Base-by-base conservation (phyloP, 1,140 invertebrate genomes). In the Chrysopa pallens region DNA sequence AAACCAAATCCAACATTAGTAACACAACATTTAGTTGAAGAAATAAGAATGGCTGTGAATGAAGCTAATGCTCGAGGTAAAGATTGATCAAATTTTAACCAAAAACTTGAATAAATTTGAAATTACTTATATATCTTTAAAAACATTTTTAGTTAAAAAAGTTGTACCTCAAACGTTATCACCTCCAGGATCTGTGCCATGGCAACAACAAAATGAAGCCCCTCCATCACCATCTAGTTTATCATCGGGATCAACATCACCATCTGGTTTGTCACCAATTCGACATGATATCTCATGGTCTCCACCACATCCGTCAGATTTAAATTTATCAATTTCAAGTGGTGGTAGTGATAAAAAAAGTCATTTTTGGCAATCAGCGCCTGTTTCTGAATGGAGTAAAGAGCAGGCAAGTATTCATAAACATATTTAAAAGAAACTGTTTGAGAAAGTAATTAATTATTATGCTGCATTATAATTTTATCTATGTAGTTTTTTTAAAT, bases 331-430 rank as follows among this genome's bases (percentile, higher is more conserved):
- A 1, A 66, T 63, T 36, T 71, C 59, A 46, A 79, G 76, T 67
- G 67, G 74, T 67, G 61, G 70, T 66, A 69, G 71, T 61, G 68
- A 75, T 58, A 73, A 77, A 58, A 67, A 73, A 55, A 62, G 53
- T 36, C 70, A 78, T 44, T 73, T 76, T 45, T 81, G 78, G 69
- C 77, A 81, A 49, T 71, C 68, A 37, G 70, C 70, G 13, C 75
- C 80, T 6, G 76, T 89, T 39, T 69, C 72, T 15, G 83, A 88
- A 51, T 93, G 87, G 87, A 83, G 73, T 47, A 83, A 84, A 58
- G 83, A 89, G 58, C 83, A 90, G 70, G 84, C 84, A 58, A 58
- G 55, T 58, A 33, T 33, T 23, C 17, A 23, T 5, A 23, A 23
- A 23, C 5, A 23, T 23, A 23, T 23, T 23, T n/a, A n/a, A n/a